Evolutionary conservation across 2,888 invertebrate genomes (phyloP).

Genomic region (Oxytorus armatus): DNA sequence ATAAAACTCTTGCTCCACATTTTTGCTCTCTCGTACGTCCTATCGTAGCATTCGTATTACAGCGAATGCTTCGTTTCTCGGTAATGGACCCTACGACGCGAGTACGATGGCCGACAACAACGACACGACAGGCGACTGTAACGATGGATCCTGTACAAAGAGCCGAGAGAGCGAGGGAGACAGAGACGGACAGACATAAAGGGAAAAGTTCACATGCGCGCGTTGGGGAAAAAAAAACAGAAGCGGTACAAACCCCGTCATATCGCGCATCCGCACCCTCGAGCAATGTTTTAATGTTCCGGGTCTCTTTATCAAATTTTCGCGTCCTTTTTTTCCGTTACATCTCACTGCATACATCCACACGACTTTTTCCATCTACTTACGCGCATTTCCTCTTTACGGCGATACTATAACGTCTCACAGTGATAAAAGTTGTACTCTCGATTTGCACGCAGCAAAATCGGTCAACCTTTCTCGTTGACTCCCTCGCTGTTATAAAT

Average conservation of each 20-base stretch:
- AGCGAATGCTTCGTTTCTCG: constrained; percentile 73
- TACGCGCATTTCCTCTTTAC: not conserved
- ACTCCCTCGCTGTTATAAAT: not conserved
- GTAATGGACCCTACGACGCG: constrained; percentile 74
- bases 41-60: constrained; percentile 75
- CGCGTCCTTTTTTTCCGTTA: no score
- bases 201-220: not conserved
- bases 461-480: not conserved
- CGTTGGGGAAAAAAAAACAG: constrained; percentile 3
- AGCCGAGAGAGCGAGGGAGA: not conserved
- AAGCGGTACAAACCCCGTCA: no score
- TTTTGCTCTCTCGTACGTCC: constrained; percentile 68
- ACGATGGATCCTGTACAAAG: constrained; percentile 2
- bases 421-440: not conserved
- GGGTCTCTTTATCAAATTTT: no score
- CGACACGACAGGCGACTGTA: constrained; percentile 11
- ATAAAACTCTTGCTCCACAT: constrained; percentile 76
- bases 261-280: constrained; percentile 18
- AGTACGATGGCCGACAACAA: constrained; percentile 46
- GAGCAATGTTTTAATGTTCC: constrained; percentile 38
- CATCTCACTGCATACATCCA: no score
- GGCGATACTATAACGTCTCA: not conserved
- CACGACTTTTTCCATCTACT: no score
- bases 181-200: not conserved
- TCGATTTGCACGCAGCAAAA: not conserved